Conservation (phyloP, 2,797 vertebrate species). For the Acropternis orthonyx region DNA sequence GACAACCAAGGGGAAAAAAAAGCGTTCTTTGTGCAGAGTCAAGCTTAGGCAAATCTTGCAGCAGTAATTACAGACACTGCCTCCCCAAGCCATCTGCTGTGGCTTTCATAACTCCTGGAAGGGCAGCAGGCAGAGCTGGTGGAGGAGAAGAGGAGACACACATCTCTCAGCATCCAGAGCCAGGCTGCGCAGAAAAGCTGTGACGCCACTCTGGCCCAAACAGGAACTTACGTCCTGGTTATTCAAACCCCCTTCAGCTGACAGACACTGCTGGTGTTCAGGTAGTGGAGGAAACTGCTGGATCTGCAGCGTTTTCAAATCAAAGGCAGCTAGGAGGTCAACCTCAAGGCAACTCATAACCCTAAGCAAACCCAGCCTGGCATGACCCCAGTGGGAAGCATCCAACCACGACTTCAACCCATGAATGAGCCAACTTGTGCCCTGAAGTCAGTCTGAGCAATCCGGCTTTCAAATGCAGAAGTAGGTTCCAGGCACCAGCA, state of each 20-base stretch:
- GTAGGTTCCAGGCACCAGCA: not conserved
- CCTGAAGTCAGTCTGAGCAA: not conserved
- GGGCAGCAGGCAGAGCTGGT: constrained; percentile 28
- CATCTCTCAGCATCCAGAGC: not conserved
- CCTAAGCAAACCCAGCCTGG: not conserved
- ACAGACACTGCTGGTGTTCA: not conserved
- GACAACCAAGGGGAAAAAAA: not conserved
- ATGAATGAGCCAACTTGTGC: not conserved
- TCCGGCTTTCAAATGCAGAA: fast-evolving
- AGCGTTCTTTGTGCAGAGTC: not conserved
- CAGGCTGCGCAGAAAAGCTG: not conserved
- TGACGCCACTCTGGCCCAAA: not conserved
- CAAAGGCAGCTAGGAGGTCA: not conserved
- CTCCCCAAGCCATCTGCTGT: constrained; percentile 58
- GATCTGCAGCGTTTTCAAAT: not conserved
- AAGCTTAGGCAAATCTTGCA: constrained; percentile 17
- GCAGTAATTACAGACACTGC: constrained; percentile 38
- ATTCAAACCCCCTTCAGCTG: not conserved
- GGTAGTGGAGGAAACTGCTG: fast-evolving
- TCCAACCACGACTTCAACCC: not conserved
- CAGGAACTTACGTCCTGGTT: not conserved
- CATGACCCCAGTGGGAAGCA: not conserved
- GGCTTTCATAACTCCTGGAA: constrained; percentile 50
- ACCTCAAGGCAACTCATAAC: not conserved
- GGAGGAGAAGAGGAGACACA: not conserved